Evolutionary conservation across 2,797 vertebrate species (phyloP), one percentile per base, ranked within the genome.

Genomic region (Xenentodon cancila): DNA sequence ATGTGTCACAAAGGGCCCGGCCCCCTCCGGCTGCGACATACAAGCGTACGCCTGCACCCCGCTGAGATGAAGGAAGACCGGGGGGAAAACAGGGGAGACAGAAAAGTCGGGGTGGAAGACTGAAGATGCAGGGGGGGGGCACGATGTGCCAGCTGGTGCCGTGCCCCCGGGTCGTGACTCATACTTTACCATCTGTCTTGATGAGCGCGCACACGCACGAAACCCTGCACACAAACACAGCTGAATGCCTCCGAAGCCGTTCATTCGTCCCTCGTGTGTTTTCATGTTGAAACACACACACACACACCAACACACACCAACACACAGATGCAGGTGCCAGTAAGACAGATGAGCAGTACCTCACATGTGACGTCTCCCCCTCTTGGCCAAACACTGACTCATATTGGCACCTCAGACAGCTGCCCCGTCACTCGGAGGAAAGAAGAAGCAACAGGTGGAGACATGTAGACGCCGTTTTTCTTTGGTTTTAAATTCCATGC

Each of bases 131-230:
- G 49, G 16, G 53, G 46, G 40, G 3, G 46, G 45, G 82, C 64
- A 74, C 76, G 71, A 88, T 92, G 89, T 93, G 80, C 90, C 92
- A 94, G 91, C 92, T 92, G 88, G 79, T 91, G 79, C 84, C 75
- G 78, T 89, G 89, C 89, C 92, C 90, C 86, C 82, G 84, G 88
- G 91, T 91, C 87, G 81, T 86, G 91, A 82, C 81, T 92, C 92
- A 89, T 87, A 84, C 88, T 86, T 86, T 83, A 80, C 92, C 93
- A 89, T 93, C 92, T 92, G 90, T 92, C 82, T 84, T 60, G 11
- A 32, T 13, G 17, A 73, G 49, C 57, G 3, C 55, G 48, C 55
- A 73, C 72, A 68, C 72, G 67, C 55, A 37, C 54, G 44, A 52
- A 52, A 53, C 25, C 47, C 21, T 46, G 59, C 42, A 51, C 44